Evolutionary conservation across 1,140 invertebrate species (phyloP), one percentile per base, ranked within the genome.

Genomic region (Heliothis virescens): DNA sequence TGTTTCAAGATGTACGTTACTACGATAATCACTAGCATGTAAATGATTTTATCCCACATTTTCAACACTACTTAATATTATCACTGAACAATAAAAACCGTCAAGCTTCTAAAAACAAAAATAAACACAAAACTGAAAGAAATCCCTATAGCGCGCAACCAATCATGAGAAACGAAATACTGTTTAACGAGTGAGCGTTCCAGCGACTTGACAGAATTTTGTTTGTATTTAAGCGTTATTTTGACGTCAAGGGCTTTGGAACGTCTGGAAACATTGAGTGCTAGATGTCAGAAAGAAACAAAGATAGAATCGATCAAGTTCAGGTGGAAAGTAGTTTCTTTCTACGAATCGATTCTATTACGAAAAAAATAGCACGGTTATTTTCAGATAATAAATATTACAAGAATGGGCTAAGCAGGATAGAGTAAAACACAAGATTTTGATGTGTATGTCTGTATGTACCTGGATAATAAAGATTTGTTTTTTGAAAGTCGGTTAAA

Each of bases 21-120:
- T 55, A 93, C 65, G 59, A 86, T 87, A 62, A 95, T 89, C 5
- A 92, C 84, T 80, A 92, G 84, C 75, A 91, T 78, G 81, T 95
- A 95, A 82, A 94, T 86, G 34, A 92, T 86, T 90, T 90, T 92
- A 62, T 94, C 91, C 91, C 89, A 93, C 93, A 94, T 94, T 71
- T 83, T 86, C 77, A 71, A 76, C 78, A 65, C 72, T 81, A 29
- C 62, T 78, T 78, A 52, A 59, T 67, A 50, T 71, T 73, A 60
- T 65, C 65, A 75, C 29, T 77, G 69, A 47, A 69, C 29, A 80
- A 52, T 63, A 79, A 65, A 72, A 76, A 78, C 55, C 72, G 52
- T 50, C 34, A 75, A 57, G 47, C 71, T 55, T 65, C 50, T 65
- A 55, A 77, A 79, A 67, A 74, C 29, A 79, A 52, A 83, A 71